Conservation (phyloP, 2,113 vertebrate species). For the Triplophysa dalaica region DNA sequence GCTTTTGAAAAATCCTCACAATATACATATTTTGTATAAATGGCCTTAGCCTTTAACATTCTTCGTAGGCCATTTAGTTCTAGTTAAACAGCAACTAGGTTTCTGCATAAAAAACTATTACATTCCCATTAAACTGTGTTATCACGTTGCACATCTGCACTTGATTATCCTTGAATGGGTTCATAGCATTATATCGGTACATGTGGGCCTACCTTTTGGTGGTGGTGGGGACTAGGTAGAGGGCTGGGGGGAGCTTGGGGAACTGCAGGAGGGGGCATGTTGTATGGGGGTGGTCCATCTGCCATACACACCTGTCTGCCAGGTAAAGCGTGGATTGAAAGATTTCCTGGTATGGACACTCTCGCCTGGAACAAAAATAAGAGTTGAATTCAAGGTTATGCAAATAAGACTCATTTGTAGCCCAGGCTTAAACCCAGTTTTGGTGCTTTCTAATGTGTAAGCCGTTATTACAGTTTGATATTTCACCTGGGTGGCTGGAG, state of each 20-base stretch:
- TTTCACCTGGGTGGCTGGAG: constrained; percentile 84
- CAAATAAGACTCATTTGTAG: too few relatives aligned
- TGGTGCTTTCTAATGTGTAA: neutral
- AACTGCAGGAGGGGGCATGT: constrained; percentile 67
- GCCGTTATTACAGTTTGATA: too few relatives aligned
- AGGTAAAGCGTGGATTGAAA: constrained; percentile 74
- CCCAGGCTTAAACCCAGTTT: too few relatives aligned
- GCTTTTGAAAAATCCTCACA: too few relatives aligned
- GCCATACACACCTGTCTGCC: constrained; percentile 81
- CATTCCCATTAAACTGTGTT: neutral
- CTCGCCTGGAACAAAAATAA: constrained; percentile 62
- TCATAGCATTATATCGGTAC: neutral
- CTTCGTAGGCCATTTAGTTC: too few relatives aligned
- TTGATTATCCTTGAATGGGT: too few relatives aligned
- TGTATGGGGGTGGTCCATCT: constrained; percentile 71
- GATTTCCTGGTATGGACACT: constrained; percentile 65
- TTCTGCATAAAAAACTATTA: too few relatives aligned
- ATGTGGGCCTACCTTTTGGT: constrained; percentile 71
- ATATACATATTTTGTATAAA: too few relatives aligned
- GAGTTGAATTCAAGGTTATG: neutral
- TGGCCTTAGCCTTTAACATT: too few relatives aligned
- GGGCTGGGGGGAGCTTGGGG: constrained; percentile 68
- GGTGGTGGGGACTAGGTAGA: constrained; percentile 72
- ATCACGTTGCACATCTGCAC: neutral
- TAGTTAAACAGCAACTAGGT: too few relatives aligned